Conservation (phyloP, 2,888 invertebrate genomes). For the Polyommatus icarus region DNA sequence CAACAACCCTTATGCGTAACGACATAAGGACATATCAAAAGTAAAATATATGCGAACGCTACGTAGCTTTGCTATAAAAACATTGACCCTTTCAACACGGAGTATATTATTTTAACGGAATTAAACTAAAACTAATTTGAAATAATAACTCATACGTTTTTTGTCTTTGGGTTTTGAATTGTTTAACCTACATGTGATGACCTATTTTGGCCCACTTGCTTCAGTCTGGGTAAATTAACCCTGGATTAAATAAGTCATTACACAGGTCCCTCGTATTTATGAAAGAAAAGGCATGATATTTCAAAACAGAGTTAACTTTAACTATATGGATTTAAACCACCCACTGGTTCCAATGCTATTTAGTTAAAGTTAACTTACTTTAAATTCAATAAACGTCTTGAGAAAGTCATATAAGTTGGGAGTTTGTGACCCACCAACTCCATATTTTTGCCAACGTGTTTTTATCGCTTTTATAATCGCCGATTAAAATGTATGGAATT, state of each 20-base stretch:
- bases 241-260: no score
- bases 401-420: neutral
- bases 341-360: no score
- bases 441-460: no score
- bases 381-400: neutral
- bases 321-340: no score
- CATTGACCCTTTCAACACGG: slow-evolving; percentile 3
- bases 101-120: neutral
- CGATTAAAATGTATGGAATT: no score
- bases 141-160: slow-evolving; percentile 19
- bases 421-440: no score
- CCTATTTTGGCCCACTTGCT: neutral
- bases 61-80: neutral
- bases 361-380: neutral
- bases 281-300: no score
- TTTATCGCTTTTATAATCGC: no score
- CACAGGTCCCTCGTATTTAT: no score
- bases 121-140: slow-evolving; percentile 17
- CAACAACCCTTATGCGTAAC: neutral
- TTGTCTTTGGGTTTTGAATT: slow-evolving; percentile 13
- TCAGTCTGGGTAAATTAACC: neutral
- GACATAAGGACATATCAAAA: neutral
- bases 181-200: slow-evolving; percentile 7
- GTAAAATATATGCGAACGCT: neutral
- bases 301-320: no score